A percentile compares a stretch with the other conserved stretches of the same genome.
Conservation (phyloP, 1,140 invertebrate genomes). For the Eupristina koningsbergeri region DNA sequence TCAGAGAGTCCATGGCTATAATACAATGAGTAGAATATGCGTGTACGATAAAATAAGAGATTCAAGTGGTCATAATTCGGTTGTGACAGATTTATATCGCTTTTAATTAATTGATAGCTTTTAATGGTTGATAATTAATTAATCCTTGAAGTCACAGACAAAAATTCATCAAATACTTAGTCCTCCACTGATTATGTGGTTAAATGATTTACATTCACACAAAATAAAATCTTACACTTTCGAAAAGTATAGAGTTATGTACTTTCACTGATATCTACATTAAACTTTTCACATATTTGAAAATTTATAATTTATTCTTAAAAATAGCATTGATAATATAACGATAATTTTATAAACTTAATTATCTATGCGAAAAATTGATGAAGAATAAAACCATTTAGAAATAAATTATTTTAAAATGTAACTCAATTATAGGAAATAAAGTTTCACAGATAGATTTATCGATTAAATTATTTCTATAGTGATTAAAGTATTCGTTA, state of each 20-base stretch:
- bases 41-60: slow-evolving; percentile 63
- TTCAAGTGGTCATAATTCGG: slow-evolving; percentile 69
- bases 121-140: slow-evolving; percentile 65
- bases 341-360: too few relatives aligned
- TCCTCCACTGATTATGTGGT: background rate
- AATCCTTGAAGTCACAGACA: slow-evolving; percentile 35
- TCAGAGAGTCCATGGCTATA: background rate
- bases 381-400: too few relatives aligned
- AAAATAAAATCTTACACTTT: background rate
- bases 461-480: too few relatives aligned
- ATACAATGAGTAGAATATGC: slow-evolving; percentile 25
- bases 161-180: background rate
- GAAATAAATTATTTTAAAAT: too few relatives aligned
- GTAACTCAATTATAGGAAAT: too few relatives aligned
- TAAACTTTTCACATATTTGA: too few relatives aligned
- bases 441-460: too few relatives aligned
- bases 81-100: slow-evolving; percentile 71
- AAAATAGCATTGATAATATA: too few relatives aligned
- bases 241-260: background rate
- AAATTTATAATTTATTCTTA: too few relatives aligned
- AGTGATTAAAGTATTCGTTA: too few relatives aligned
- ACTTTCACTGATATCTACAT: background rate
- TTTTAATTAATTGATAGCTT: slow-evolving; percentile 71
- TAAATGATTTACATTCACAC: background rate
- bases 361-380: too few relatives aligned